phyloP scores from a whole-genome alignment of 2,888 invertebrate species.

The Cephus runcator region DNA sequence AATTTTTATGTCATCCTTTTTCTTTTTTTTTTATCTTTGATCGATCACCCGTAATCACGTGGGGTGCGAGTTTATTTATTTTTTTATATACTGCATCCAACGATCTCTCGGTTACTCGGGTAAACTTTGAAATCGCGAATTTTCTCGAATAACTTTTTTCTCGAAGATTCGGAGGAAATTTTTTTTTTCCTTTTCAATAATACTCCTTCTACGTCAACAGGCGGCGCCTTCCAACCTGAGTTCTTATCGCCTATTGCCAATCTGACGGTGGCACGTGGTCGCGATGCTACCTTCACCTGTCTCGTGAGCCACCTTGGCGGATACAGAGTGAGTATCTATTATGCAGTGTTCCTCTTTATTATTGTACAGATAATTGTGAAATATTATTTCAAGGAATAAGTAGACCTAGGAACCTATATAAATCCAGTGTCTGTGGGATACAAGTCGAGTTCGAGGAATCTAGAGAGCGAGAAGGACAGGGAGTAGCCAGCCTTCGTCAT shows the following conservation, averaged over 20 bases:
- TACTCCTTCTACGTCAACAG: conserved; percentile 62
- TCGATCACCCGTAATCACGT: background rate
- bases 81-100: background rate
- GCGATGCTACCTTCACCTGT: conserved; percentile 90
- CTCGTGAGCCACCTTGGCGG: conserved; percentile 88
- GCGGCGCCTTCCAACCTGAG: conserved; percentile 83
- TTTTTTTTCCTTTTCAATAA: background rate
- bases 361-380: background rate
- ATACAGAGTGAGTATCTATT: conserved; percentile 79
- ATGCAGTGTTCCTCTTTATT: background rate
- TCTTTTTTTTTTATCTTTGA: background rate
- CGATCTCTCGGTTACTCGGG: background rate
- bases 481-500: background rate
- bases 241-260: conserved; percentile 86
- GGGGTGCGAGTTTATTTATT: background rate
- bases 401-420: background rate
- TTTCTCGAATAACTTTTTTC: background rate
- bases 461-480: background rate
- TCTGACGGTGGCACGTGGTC: conserved; percentile 84
- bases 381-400: background rate
- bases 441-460: background rate
- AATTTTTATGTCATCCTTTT: background rate
- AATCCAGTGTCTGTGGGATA: background rate
- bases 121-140: background rate
- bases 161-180: background rate